Base-by-base conservation (phyloP, 2,888 invertebrate species). In the Cataglyphis livida region DNA sequence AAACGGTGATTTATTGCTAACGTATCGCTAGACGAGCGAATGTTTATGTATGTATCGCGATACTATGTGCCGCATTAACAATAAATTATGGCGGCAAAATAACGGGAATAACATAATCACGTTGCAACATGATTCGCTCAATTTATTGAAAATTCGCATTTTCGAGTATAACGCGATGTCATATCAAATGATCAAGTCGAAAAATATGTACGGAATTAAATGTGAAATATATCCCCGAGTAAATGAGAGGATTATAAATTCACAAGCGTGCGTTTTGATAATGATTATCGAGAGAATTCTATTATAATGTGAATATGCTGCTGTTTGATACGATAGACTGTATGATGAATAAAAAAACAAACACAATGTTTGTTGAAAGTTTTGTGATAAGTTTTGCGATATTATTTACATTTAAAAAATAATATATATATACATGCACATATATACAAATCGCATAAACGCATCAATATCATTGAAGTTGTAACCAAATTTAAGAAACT, bases 1-100 rank as follows among this genome's bases (percentile, higher is more conserved):
- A 32, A 44, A 70, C 79, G 32, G 68, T 82, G 79, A 82, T 82
- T 82, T 62, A 70, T 41, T 25, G 15, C 28, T 48, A 38, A 41
- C 41, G 38, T 38, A 41, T 28, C 66, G 15, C 21, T n/a, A 35
- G 10, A 38, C 59, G 38, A 59, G 57, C 44, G 35, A 66, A 54
- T 66, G 48, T 66, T 66, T 32, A 66, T 48, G 51, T 7, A 15
- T 48, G 51, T 7, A 15, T 21, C 25, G 28, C 41, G 12, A 28
- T 21, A 7, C 7, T 35, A 51, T 7, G n/a, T n/a, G 12, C 21
- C 51, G 12, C 38, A 54, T 54, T 82, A 70, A 68, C 79, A 51
- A 44, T 68, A 82, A 82, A 82, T 79, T 79, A 68, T 18, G 21
- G n/a, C 12, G 15, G 32, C 51, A 41, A 57, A 70, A 41, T 78